Evolutionary conservation across 2,797 vertebrate species (phyloP).

Genomic region (Lepus townsendii): DNA sequence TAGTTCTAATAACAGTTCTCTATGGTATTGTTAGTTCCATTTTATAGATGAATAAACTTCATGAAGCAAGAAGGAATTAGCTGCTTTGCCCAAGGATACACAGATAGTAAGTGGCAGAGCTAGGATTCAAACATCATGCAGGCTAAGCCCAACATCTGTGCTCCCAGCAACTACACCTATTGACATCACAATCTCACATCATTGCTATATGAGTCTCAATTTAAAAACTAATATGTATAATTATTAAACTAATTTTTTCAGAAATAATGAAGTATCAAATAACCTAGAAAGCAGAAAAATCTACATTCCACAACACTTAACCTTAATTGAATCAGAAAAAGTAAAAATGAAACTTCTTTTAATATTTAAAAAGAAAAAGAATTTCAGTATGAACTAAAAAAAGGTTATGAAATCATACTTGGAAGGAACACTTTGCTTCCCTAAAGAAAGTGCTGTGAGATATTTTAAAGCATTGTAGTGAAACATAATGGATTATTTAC

Average conservation of each 20-base stretch:
- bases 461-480: slow-evolving; percentile 53
- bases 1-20: slow-evolving; percentile 30
- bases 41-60: slow-evolving; percentile 9
- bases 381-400: slow-evolving; percentile 23
- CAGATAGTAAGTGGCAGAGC: neutral
- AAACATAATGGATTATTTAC: slow-evolving; percentile 60
- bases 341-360: slow-evolving; percentile 53
- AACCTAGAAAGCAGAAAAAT: neutral
- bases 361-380: slow-evolving; percentile 23
- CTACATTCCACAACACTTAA: neutral
- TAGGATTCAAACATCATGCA: neutral
- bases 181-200: neutral
- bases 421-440: slow-evolving; percentile 52
- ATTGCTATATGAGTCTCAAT: neutral
- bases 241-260: neutral
- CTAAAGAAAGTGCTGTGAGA: slow-evolving; percentile 34
- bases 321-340: slow-evolving; percentile 1
- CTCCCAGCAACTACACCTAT: neutral
- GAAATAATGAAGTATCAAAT: slow-evolving; percentile 37
- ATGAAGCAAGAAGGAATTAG: neutral
- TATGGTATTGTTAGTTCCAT: neutral
- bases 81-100: neutral
- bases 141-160: neutral
- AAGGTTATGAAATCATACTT: slow-evolving; percentile 35
- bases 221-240: slow-evolving; percentile 54